phyloP scores from a whole-genome alignment of 2,113 vertebrate species.

The Choloepus hoffmanni region DNA sequence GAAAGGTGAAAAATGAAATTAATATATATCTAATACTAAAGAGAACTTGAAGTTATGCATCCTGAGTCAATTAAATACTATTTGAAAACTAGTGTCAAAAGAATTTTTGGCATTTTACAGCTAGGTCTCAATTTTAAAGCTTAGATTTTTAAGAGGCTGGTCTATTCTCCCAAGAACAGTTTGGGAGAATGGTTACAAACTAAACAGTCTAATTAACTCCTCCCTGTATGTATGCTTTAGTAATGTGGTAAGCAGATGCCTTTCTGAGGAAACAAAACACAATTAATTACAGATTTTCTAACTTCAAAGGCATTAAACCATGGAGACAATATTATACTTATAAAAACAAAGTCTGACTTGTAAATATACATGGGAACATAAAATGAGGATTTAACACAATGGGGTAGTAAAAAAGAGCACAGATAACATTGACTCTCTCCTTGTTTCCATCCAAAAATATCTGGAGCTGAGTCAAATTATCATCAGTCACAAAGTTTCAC shows the following conservation, averaged over 20 bases:
- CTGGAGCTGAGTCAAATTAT: not conserved
- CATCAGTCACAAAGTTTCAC: not conserved
- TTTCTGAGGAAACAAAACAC: slow-evolving; percentile 32
- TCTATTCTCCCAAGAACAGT: not conserved
- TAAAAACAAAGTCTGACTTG: not conserved
- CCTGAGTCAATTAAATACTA: not conserved
- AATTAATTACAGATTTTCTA: not conserved
- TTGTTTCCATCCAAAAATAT: not conserved
- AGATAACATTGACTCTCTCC: not conserved
- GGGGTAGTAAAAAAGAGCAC: not conserved
- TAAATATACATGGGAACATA: not conserved
- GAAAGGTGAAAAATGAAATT: not conserved
- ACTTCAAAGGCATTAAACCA: not conserved
- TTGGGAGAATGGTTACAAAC: not conserved
- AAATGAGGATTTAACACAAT: not conserved
- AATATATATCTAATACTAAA: not conserved
- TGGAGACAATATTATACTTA: not conserved
- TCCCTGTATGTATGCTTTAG: not conserved
- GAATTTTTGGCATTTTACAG: not conserved
- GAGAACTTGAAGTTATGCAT: not conserved
- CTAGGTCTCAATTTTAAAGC: not conserved
- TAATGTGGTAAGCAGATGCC: not conserved
- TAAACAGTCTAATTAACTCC: not conserved
- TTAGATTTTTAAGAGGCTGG: not conserved
- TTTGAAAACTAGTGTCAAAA: not conserved